These are phyloP conservation scores for Monochamus saltuarius DNA, from an alignment of 1,140 invertebrate species.

Conservation along the genomic window DNA sequence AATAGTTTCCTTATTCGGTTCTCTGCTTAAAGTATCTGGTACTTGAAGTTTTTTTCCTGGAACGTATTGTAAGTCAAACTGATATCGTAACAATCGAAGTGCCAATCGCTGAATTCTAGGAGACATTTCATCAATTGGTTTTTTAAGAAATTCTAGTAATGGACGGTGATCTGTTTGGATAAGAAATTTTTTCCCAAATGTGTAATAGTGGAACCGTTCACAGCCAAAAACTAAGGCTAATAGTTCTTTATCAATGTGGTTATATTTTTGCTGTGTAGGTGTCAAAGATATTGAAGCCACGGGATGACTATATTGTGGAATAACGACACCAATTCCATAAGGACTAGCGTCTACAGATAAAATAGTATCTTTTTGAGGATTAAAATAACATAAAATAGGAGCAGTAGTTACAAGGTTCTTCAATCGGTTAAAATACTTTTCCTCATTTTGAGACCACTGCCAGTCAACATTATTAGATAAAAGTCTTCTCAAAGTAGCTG, in stretches of 20 bases:
- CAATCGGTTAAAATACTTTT: not conserved
- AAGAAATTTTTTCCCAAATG: constrained; percentile 36
- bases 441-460: not conserved
- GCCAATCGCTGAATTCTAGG: constrained; percentile 10
- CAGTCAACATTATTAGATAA: not conserved
- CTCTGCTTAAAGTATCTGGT: not conserved
- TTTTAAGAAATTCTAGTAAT: constrained; percentile 44
- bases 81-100: constrained; percentile 4
- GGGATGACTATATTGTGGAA: constrained; percentile 50
- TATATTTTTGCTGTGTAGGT: constrained; percentile 45
- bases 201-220: constrained; percentile 44
- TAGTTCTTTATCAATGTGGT: constrained; percentile 52
- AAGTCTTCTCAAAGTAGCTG: constrained; percentile 8
- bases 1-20: not conserved
- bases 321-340: constrained; percentile 54
- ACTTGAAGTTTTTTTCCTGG: constrained; percentile 8
- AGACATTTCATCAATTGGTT: constrained; percentile 36
- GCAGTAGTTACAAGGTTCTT: not conserved
- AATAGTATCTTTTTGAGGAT: constrained; percentile 45
- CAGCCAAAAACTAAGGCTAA: constrained; percentile 39
- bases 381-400: constrained; percentile 15
- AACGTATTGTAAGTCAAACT: not conserved
- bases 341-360: constrained; percentile 55
- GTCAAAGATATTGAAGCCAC: constrained; percentile 45
- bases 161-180: constrained; percentile 51